Conservation (phyloP, 2,797 vertebrate species). For the Phalanger gymnotis region DNA sequence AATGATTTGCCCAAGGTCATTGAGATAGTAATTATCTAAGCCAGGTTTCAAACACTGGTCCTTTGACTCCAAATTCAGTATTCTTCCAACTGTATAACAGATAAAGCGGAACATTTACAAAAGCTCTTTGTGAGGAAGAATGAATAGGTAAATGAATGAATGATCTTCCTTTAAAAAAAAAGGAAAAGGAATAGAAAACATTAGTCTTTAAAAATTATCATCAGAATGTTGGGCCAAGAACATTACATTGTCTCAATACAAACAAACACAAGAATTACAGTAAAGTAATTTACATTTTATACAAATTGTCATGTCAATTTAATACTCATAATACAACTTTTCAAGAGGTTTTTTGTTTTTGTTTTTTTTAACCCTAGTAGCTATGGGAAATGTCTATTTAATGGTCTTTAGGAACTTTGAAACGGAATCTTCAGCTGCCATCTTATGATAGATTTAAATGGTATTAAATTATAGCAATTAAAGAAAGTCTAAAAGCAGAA, state of each 20-base stretch:
- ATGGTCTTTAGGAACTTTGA: constrained; percentile 9
- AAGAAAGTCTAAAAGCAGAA: not conserved
- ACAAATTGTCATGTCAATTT: not conserved
- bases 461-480: not conserved
- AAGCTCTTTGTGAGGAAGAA: not conserved
- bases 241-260: not conserved
- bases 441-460: not conserved
- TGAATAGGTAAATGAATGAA: not conserved
- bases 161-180: not conserved
- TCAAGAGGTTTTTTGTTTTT: not conserved
- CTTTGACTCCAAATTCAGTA: not conserved
- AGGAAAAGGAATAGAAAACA: not conserved
- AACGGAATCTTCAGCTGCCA: not conserved
- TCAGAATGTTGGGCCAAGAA: not conserved
- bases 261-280: not conserved
- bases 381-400: not conserved
- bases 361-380: not conserved
- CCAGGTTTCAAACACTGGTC: not conserved
- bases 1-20: not conserved
- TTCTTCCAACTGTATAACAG: not conserved
- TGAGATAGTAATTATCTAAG: no score
- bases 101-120: not conserved
- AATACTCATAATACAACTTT: not conserved
- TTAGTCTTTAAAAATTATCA: not conserved
- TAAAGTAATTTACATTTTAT: not conserved